A percentile compares a stretch with the other conserved stretches of the same genome.
Conservation (phyloP, 2,797 vertebrate species). For the Urocyon cinereoargenteus region DNA sequence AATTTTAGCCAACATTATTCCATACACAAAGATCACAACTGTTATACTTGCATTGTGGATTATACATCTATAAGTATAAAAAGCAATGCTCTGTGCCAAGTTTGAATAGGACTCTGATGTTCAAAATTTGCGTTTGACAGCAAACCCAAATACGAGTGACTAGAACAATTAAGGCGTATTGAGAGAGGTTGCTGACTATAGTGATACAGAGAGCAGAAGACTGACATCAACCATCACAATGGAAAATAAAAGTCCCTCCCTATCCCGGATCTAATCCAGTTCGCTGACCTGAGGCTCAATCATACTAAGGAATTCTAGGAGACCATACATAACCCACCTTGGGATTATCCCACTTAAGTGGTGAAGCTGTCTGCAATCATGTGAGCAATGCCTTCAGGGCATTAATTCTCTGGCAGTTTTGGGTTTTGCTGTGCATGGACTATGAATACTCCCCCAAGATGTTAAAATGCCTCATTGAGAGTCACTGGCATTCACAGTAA, state of each 20-base stretch:
- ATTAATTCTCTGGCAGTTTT: neutral
- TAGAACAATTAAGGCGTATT: neutral
- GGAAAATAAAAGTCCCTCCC: neutral
- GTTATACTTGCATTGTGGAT: neutral
- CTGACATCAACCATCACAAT: neutral
- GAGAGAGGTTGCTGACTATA: neutral
- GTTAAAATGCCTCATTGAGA: neutral
- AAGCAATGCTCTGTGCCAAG: neutral
- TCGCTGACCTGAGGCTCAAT: neutral
- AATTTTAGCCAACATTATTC: neutral
- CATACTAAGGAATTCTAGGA: neutral
- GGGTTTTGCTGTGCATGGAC: neutral
- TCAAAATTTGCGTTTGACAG: conserved; percentile 26
- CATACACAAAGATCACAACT: neutral
- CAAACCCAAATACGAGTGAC: neutral
- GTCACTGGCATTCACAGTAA: neutral
- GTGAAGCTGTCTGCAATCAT: neutral
- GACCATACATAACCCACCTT: neutral
- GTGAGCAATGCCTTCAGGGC: neutral
- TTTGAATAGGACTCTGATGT: neutral
- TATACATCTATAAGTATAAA: neutral
- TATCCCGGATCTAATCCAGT: neutral
- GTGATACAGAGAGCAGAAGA: neutral
- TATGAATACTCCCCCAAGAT: neutral
- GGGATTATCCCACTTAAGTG: neutral